These are phyloP conservation scores for Chlorops oryzae DNA, from an alignment of 1,140 invertebrate genomes.

Conservation along the genomic window DNA sequence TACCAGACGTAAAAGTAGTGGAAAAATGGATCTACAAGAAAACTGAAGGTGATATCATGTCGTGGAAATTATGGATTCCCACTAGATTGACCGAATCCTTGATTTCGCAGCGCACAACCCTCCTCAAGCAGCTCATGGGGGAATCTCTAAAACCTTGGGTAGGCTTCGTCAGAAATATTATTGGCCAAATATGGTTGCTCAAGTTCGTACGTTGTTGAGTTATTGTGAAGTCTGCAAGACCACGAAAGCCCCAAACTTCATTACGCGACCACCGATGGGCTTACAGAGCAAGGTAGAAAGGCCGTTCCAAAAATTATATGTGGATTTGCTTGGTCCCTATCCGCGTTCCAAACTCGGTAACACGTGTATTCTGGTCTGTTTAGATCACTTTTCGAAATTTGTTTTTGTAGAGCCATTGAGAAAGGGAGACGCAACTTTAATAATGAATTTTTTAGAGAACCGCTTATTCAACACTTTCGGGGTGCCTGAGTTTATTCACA, in stretches of 20 bases:
- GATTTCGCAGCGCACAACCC: no score
- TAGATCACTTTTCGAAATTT: background rate
- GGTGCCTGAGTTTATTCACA: background rate
- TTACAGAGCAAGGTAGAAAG: background rate
- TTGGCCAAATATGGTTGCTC: no score
- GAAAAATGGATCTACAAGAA: background rate
- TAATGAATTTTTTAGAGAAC: background rate
- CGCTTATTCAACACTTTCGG: background rate
- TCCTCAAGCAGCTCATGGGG: no score
- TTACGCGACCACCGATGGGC: no score
- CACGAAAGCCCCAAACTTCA: no score
- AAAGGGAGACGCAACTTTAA: background rate
- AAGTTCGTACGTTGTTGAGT: no score
- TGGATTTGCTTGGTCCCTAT: slow-evolving; percentile 1
- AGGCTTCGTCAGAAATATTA: no score
- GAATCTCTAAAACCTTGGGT: no score
- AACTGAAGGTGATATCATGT: background rate
- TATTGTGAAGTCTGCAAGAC: no score
- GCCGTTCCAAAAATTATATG: background rate
- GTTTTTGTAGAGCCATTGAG: background rate
- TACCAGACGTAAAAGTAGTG: background rate
- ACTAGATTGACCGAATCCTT: no score
- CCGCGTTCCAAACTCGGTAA: background rate
- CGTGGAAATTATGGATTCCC: slow-evolving; percentile 6
- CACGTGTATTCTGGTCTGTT: background rate